Conservation (phyloP, 2,113 vertebrate genomes). For the Protobothrops mucrosquamatus region DNA sequence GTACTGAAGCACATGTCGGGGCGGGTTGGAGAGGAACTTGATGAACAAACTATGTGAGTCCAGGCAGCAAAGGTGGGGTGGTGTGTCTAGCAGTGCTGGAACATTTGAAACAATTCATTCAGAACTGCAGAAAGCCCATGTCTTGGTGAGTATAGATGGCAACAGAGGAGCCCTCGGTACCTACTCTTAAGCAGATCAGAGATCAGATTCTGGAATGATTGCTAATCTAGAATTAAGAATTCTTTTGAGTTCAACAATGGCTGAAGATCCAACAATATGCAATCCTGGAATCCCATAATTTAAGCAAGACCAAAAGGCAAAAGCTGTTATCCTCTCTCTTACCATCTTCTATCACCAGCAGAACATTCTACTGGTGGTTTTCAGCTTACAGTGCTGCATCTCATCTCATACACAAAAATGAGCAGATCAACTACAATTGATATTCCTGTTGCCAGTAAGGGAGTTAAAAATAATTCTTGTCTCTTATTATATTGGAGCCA, state of each 20-base stretch:
- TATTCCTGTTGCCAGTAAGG: not conserved
- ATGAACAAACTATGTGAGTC: slow-evolving; percentile 79
- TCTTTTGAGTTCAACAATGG: not conserved
- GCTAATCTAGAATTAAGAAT: not conserved
- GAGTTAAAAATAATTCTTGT: not conserved
- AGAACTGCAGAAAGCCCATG: not conserved
- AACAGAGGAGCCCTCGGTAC: not conserved
- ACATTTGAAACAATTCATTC: not conserved
- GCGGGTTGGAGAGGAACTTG: slow-evolving; percentile 78
- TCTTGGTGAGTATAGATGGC: not conserved
- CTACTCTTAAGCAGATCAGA: not conserved
- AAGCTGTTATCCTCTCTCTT: not conserved
- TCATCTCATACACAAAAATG: not conserved
- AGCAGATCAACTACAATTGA: not conserved
- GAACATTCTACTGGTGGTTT: not conserved
- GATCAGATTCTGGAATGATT: not conserved
- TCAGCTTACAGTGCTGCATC: not conserved
- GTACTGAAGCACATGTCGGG: slow-evolving; percentile 81
- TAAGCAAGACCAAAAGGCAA: not conserved
- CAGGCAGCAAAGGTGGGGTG: not conserved
- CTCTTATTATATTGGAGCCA: not conserved
- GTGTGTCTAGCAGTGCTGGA: not conserved
- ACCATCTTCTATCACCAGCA: not conserved
- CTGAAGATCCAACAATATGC: not conserved
- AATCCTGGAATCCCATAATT: not conserved